Conservation (phyloP, 2,888 invertebrate genomes). For the Merodon equestris region DNA sequence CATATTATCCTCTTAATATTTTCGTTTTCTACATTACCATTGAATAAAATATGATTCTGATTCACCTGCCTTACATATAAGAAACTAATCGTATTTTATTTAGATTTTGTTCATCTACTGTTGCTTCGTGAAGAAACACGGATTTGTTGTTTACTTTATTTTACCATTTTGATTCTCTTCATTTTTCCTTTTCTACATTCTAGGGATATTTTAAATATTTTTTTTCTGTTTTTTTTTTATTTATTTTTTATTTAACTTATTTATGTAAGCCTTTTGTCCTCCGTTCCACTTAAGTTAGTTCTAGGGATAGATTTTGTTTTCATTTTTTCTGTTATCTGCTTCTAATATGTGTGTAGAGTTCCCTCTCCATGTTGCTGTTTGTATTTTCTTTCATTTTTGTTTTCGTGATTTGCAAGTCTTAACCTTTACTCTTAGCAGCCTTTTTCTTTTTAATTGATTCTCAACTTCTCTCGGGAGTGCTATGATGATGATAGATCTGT, state of each 20-base stretch:
- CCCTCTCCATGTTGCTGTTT: conserved; percentile 17
- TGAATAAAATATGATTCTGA: too few relatives aligned
- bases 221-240: conserved; percentile 1
- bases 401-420: conserved; percentile 67
- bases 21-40: too few relatives aligned
- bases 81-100: neutral
- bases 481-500: conserved; percentile 78
- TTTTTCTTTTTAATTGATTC: conserved; percentile 78
- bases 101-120: too few relatives aligned
- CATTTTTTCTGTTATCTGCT: conserved; percentile 16
- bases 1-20: too few relatives aligned
- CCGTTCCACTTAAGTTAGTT: conserved; percentile 64
- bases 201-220: conserved; percentile 40
- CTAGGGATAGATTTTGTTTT: conserved; percentile 49
- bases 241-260: conserved; percentile 44
- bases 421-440: conserved; percentile 77
- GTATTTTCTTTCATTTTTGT: conserved; percentile 22
- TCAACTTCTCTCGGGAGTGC: conserved; percentile 79
- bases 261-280: conserved; percentile 66
- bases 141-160: conserved; percentile 16
- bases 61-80: too few relatives aligned
- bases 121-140: conserved; percentile 24
- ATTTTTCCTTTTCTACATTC: conserved; percentile 21
- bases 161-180: conserved; percentile 24
- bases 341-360: conserved; percentile 2